Evolutionary conservation across 2,888 invertebrate genomes (phyloP), one percentile per base, ranked within the genome.

Genomic region (Asteroscopus sphinx): DNA sequence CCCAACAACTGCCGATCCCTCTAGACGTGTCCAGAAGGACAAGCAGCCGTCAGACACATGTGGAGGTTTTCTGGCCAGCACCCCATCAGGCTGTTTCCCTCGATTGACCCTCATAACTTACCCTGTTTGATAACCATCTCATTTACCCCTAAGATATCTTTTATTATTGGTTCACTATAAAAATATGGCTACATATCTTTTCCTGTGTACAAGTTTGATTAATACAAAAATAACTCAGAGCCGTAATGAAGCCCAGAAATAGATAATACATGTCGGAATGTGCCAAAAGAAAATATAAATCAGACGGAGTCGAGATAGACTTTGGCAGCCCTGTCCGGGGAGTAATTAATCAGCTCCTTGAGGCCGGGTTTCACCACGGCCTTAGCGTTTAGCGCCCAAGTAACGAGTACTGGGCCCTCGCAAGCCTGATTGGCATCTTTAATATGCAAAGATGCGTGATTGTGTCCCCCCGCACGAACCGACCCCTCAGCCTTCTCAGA

Each of bases 261-360:
- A 66, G 45, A 66, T 68, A 53, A 59, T 68, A 54, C 39, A 15
- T 37, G 44, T 36, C 28, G 44, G 47, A 65, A 66, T 47, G 45
- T 59, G 52, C 39, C 35, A 52, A 65, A 58, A 52, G 61, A 69
- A 69, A 73, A 70, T 59, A 65, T 69, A 54, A 65, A 58, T 76
- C 63, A 54, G 52, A 58, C 26, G 26, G 25, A 58, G 56, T 49
- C 30, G 53, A 67, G 62, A 73, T 74, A 63, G 63, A 70, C 61
- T 68, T 77, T 69, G 68, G 68, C 58, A 71, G 58, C 55, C 73
- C 64, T 72, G 72, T 68, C 72, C 63, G 59, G 74, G 76, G 65
- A 80, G 83, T 85, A 86, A 89, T 90, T 87, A 88, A 87, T 89
- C 83, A 82, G 80, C 77, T 81, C 73, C 73, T 76, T 73, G 45